Evolutionary conservation across 2,888 invertebrate species (phyloP), one percentile per base, ranked within the genome.

Genomic region (Andrena chrysosceles): DNA sequence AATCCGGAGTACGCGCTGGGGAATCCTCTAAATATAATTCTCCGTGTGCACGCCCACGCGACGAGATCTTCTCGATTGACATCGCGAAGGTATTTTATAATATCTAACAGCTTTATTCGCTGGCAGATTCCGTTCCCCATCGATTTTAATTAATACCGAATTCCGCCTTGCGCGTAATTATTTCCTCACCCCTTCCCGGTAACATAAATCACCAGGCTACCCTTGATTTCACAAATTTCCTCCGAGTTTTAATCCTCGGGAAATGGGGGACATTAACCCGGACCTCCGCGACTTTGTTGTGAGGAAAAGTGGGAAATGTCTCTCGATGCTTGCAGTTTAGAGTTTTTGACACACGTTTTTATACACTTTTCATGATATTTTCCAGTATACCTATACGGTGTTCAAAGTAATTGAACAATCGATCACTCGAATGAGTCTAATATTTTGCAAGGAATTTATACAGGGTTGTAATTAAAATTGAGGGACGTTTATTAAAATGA

Each of bases 1-100:
- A 20, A 8, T 20, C 42, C 33, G 4, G n/a, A 71, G 72, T 33
- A 16, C 23, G 23, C 1, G 48, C 16, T 35, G 35, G n/a, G 49
- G 49, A 60, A 52, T 35, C 16, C n/a, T 5, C 56, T 60, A 66
- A 74, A 77, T 66, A 74, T 67, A 77, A 66, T 74, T 76, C 16
- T 3, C 31, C 3, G n/a, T 2, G 23, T n/a, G 13, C 20, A 5
- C 42, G 3, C 8, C 31, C 49, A 72, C 56, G 63, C 5, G 5
- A 16, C 4, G 0, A 0, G 4, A 35, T 54, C 10, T 10, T 59
- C 16, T 23, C 23, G n/a, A 75, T 67, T 60, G 66, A 75, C 31
- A 66, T 10, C 7, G 26, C 6, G 20, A 52, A 35, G 35, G 33
- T 66, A 59, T 66, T 74, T 59, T 60, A 48, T 73, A 49, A 29